Evolutionary conservation across 2,797 vertebrate genomes (phyloP), one percentile per base, ranked within the genome.

Genomic region (Alosa sapidissima): DNA sequence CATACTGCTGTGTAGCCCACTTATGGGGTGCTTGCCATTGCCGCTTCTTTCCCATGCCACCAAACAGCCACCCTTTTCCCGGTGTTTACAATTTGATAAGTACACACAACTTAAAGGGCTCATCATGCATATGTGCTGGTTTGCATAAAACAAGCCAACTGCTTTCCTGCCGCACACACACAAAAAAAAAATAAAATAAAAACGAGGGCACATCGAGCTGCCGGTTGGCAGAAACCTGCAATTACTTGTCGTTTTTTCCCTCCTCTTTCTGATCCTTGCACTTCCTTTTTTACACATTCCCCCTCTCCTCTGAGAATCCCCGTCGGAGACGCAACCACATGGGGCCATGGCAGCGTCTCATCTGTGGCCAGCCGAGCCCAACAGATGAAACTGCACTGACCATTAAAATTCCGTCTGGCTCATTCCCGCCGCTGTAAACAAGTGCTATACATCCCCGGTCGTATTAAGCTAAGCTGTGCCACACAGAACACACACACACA

Each of bases 11-110:
- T 28, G 28, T 41, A 41, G 65, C 65, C 33, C 5, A 41, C 14
- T 14, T 75, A 45, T 75, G 14, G 36, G 33, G 36, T 55, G 54
- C 54, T 14, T 52, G 65, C 13, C 9, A 3, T 36, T 11, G 24
- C 24, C 10, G 62, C 62, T 11, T 68, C 68, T 75, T 41, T 75
- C 33, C 68, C 36, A 45, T 72, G 78, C 85, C 85, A 85, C 85
- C 82, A 87, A 86, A 89, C 81, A 89, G 85, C 28, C 84, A 81
- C 78, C 52, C 58, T 83, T 68, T 75, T 55, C 83, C 85, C 16
- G 83, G 48, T 85, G 86, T 92, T 92, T 91, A 91, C 89, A 89
- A 84, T 88, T 90, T 82, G 83, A 91, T 90, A 91, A 89, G 88
- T 89, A 87, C 81, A 85, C 86, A 87, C 88, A 88, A 89, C 84